These are phyloP conservation scores for Rhinopithecus roxellana DNA, from an alignment of 2,113 vertebrate genomes.

Conservation along the genomic window DNA sequence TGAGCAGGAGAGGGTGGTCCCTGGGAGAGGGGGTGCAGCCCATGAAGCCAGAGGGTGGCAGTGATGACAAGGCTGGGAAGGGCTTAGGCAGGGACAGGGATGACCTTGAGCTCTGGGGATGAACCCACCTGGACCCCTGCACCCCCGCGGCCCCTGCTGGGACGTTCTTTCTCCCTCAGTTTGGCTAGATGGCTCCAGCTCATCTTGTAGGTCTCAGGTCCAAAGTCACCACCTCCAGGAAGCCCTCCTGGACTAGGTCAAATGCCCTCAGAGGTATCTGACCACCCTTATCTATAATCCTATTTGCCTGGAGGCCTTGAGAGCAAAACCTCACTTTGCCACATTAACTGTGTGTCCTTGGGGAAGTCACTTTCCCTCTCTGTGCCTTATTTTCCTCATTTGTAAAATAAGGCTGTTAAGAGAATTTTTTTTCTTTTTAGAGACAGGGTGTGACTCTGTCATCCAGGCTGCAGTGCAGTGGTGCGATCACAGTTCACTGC, in stretches of 20 bases:
- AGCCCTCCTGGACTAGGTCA: not conserved
- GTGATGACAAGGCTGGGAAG: not conserved
- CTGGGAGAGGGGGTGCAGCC: not conserved
- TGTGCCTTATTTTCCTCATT: not conserved
- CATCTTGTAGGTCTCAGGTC: not conserved
- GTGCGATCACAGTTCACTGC: too few relatives aligned
- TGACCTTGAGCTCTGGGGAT: not conserved
- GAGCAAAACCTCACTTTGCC: not conserved
- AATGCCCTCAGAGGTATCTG: not conserved
- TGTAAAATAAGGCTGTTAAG: not conserved
- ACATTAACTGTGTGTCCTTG: not conserved
- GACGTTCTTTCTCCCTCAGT: rapidly evolving
- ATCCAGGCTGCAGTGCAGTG: too few relatives aligned
- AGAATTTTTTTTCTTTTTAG: too few relatives aligned
- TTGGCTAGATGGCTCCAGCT: not conserved
- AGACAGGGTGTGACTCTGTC: too few relatives aligned
- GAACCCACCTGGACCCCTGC: too few relatives aligned
- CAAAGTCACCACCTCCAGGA: not conserved
- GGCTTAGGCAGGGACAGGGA: too few relatives aligned
- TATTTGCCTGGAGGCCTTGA: not conserved
- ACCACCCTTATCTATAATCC: not conserved
- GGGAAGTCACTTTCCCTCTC: not conserved
- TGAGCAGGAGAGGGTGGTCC: not conserved
- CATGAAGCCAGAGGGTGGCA: rapidly evolving
- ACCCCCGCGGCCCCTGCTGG: not conserved